Base-by-base conservation (phyloP, 2,797 vertebrate species). In the Micromesistius poutassou region DNA sequence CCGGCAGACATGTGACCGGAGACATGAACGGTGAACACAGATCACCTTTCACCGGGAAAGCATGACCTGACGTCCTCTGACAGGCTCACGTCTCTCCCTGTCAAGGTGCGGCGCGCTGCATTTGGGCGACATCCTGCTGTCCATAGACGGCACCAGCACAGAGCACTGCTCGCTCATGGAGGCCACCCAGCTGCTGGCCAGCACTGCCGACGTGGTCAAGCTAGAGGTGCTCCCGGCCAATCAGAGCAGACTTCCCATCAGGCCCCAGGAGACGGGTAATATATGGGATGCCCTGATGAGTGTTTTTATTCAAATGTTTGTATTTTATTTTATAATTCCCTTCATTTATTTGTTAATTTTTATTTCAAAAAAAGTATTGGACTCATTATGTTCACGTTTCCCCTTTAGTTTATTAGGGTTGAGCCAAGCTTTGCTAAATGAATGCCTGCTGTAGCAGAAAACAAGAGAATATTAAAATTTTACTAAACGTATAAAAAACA, bases 111-210 rank as follows among this genome's bases (percentile, higher is more conserved):
- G 98, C 0, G 97, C 96, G 0, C 82, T 99, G 89, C 96, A 95
- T 0, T 76, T 94, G 1, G 97, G 97, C 0, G 98, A 99, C 91
- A 94, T 97, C 85, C 94, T 99, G 78, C 93, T 99, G 79, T 96
- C 97, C 73, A 99, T 99, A n/a, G 96, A 99, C 3, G 97, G 97
- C 73, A 97, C 96, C 30, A 96, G 95, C 91, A 95, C 96, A 0
- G 98, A 98, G 72, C 96, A 96, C 91, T 99, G 97, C 89, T 96
- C 97, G 0, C 86, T 98, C 66, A 91, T 98, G 82, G 98, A 99
- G 85, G 98, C 97, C 74, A 96, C 96, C n/a, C 97, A 98, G 90
- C 95, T 99, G 1, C 92, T 99, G 76, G 94, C 96, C 86, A 96
- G 91, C 85, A 94, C 95, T n/a, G 90, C 92, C 0, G 96, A 98